These are phyloP conservation scores for Mesorhabditis sp. DNA, from an alignment of 2,888 invertebrate species.

Conservation along the genomic window DNA sequence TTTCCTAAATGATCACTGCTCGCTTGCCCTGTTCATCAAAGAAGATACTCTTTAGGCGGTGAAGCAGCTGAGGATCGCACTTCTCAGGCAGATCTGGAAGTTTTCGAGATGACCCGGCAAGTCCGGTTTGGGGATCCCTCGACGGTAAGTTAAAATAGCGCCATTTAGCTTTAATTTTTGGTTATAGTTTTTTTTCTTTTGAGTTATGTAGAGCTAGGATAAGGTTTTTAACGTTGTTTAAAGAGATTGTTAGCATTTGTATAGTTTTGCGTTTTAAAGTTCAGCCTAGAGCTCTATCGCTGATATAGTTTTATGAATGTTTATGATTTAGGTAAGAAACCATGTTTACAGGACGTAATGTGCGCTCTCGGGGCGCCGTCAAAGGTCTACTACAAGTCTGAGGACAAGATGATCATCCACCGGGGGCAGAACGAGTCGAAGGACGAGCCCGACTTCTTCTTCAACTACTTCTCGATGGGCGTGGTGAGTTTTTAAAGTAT, in stretches of 20 bases:
- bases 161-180: no score
- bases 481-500: constrained; percentile 68
- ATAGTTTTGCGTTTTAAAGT: no score
- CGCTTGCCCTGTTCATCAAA: no score
- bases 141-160: constrained; percentile 12
- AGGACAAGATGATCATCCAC: constrained; percentile 81
- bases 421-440: constrained; percentile 62
- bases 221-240: no score
- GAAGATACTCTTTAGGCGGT: not conserved
- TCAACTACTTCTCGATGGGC: constrained; percentile 94
- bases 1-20: not conserved
- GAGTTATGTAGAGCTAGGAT: no score
- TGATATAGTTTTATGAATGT: not conserved
- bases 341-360: constrained; percentile 66
- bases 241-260: no score
- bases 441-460: constrained; percentile 84
- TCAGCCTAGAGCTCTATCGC: no score
- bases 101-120: constrained; percentile 15
- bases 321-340: no score
- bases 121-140: constrained; percentile 30
- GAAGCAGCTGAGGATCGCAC: not conserved
- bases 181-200: no score
- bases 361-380: constrained; percentile 86
- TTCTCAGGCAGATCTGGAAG: constrained; percentile 22
- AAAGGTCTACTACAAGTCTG: constrained; percentile 89